These are phyloP conservation scores for Stenotaenia linearis DNA, from an alignment of 2,888 invertebrate species.

Conservation along the genomic window DNA sequence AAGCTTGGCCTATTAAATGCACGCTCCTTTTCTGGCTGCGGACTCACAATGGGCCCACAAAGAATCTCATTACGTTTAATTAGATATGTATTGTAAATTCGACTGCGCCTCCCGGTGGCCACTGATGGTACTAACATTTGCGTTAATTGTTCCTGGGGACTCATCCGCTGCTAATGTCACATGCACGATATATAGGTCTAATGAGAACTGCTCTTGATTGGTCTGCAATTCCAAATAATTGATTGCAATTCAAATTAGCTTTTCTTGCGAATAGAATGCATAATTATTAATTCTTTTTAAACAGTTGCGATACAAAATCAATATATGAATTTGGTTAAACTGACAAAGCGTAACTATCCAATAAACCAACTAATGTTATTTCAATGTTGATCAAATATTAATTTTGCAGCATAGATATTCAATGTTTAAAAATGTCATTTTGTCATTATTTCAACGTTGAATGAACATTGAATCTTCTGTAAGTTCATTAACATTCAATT, in stretches of 20 bases:
- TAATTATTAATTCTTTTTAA: not conserved
- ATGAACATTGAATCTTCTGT: no score
- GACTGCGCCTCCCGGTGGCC: constrained; percentile 15
- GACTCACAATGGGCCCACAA: constrained; percentile 15
- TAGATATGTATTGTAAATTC: constrained; percentile 14
- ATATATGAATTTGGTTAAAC: no score
- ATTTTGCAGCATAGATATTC: no score
- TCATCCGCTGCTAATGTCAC: constrained; percentile 6
- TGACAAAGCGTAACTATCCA: no score
- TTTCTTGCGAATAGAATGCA: not conserved
- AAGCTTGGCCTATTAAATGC: constrained; percentile 19
- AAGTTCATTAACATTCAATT: no score
- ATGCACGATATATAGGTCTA: constrained; percentile 2
- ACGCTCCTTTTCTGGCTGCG: constrained; percentile 19
- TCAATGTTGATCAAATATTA: no score
- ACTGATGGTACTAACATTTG: constrained; percentile 14
- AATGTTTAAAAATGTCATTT: no score
- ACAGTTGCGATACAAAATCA: not conserved
- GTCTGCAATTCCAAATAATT: not conserved
- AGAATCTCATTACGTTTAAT: constrained; percentile 19
- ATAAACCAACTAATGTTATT: no score
- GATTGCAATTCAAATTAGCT: not conserved
- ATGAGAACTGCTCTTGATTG: constrained; percentile 15
- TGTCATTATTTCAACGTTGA: no score
- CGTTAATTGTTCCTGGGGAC: constrained; percentile 10